These are phyloP conservation scores for Intellagama lesueurii DNA, from an alignment of 2,797 vertebrate genomes.

Conservation along the genomic window DNA sequence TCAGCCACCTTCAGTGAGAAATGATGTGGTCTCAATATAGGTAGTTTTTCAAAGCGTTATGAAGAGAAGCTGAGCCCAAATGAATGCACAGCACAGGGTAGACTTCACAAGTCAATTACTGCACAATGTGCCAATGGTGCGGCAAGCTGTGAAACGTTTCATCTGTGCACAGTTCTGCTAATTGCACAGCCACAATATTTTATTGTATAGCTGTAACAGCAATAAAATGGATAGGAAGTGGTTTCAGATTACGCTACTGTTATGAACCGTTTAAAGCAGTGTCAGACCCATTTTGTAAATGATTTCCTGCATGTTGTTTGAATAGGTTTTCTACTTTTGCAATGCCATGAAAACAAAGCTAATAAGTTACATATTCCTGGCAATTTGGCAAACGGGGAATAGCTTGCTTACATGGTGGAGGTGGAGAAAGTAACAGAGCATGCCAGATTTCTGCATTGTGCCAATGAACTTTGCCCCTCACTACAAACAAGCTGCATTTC, in stretches of 20 bases:
- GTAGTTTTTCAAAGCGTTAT: not conserved
- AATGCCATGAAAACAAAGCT: constrained; percentile 39
- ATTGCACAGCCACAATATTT: not conserved
- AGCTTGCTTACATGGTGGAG: constrained; percentile 61
- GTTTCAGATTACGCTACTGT: not conserved
- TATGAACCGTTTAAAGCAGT: constrained; percentile 3
- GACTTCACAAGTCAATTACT: not conserved
- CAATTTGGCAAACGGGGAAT: constrained; percentile 33
- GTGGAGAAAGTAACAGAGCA: constrained; percentile 44
- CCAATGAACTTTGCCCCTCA: constrained; percentile 70
- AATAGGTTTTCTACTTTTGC: constrained; percentile 28
- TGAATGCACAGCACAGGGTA: not conserved
- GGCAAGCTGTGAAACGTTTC: constrained; percentile 15
- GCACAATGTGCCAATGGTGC: not conserved
- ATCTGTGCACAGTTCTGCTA: constrained; percentile 19
- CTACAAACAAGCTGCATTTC: constrained; percentile 76
- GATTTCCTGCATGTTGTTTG: constrained; percentile 42
- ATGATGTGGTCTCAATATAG: not conserved
- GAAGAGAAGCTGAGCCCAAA: not conserved
- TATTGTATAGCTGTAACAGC: constrained; percentile 1
- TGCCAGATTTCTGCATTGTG: constrained; percentile 59
- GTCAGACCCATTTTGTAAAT: constrained; percentile 37
- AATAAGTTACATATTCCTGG: constrained; percentile 62
- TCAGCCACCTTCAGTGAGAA: not conserved
- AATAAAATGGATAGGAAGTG: not conserved